These are phyloP conservation scores for Patella caerulea DNA, from an alignment of 2,888 invertebrate species.

Conservation along the genomic window DNA sequence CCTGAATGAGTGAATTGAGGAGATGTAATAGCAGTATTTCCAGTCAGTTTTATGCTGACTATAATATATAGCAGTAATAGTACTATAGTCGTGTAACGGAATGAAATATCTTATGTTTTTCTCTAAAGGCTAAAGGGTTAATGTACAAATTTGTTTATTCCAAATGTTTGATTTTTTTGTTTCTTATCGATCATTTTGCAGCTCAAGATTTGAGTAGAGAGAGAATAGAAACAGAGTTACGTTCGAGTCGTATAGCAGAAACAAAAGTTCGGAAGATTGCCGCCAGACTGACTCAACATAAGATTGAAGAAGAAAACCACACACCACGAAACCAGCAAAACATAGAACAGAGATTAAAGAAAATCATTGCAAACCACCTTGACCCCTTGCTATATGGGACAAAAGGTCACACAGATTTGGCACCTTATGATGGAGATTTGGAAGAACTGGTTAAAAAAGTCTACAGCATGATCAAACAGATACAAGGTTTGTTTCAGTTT, in stretches of 20 bases:
- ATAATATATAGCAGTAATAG: no score
- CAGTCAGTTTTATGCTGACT: no score
- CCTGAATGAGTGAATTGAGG: no score
- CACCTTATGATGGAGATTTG: slow-evolving; percentile 15
- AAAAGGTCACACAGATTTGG: slow-evolving; percentile 19
- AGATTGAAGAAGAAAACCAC: background rate
- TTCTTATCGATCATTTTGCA: background rate
- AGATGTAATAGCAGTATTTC: no score
- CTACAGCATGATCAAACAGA: slow-evolving; percentile 21
- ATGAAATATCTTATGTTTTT: no score
- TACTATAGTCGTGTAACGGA: no score
- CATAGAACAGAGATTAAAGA: slow-evolving; percentile 15
- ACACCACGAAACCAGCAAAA: slow-evolving; percentile 1
- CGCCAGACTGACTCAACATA: slow-evolving; percentile 31
- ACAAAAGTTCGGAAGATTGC: slow-evolving; percentile 35
- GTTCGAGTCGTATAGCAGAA: slow-evolving; percentile 33
- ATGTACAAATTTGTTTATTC: no score
- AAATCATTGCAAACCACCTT: slow-evolving; percentile 16
- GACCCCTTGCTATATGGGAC: slow-evolving; percentile 21
- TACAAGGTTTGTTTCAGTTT: background rate
- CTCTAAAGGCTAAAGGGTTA: no score
- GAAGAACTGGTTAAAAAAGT: slow-evolving; percentile 23
- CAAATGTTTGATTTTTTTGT: no score
- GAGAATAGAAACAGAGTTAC: slow-evolving; percentile 35
- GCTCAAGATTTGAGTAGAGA: slow-evolving; percentile 28